phyloP scores from a whole-genome alignment of 2,888 invertebrate species.

The Sinotaia quadrata region DNA sequence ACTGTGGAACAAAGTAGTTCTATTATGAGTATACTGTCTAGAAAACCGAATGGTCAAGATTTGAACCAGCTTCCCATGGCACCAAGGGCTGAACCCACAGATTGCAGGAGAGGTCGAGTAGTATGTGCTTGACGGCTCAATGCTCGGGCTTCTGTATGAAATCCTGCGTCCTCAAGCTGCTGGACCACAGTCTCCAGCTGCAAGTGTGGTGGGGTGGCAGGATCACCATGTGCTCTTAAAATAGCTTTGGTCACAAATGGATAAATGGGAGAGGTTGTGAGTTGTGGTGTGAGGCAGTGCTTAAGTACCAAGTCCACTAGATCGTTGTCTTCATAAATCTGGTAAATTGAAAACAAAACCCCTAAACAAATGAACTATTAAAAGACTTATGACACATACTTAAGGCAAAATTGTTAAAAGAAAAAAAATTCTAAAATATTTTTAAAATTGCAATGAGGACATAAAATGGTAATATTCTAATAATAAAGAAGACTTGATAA shows the following conservation, averaged over 20 bases:
- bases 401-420: too few relatives aligned
- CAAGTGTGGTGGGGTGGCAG: constrained; percentile 40
- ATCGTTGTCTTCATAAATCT: constrained; percentile 52
- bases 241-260: constrained; percentile 49
- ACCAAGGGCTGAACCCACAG: constrained; percentile 61
- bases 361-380: too few relatives aligned
- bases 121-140: constrained; percentile 58
- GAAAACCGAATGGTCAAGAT: constrained; percentile 21
- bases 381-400: too few relatives aligned
- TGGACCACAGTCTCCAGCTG: constrained; percentile 50
- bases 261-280: constrained; percentile 54
- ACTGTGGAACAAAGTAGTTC: too few relatives aligned
- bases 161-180: constrained; percentile 49
- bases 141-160: constrained; percentile 61
- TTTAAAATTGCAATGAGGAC: too few relatives aligned
- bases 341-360: too few relatives aligned
- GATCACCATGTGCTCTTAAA: constrained; percentile 33
- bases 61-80: constrained; percentile 58
- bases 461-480: too few relatives aligned
- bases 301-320: constrained; percentile 54
- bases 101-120: constrained; percentile 58
- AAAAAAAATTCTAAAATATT: too few relatives aligned
- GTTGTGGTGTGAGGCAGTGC: constrained; percentile 49
- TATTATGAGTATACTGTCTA: not conserved
- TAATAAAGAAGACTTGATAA: too few relatives aligned